Evolutionary conservation across 2,888 invertebrate species (phyloP), one percentile per base, ranked within the genome.

Genomic region (Drosophila kuntzei): DNA sequence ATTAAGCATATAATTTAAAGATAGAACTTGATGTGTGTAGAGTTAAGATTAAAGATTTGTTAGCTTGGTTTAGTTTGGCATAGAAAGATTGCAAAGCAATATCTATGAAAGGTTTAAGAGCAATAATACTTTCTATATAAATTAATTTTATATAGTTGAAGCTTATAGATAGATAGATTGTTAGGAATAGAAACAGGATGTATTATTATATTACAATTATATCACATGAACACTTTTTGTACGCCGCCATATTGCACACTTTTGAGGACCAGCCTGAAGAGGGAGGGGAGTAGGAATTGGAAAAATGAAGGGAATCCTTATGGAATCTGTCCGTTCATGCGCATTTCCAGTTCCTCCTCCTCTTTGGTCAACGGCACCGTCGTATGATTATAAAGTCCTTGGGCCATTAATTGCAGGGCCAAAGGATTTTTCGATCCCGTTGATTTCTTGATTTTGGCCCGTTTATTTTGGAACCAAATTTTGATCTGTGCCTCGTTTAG

Each of bases 381-480:
- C 67, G 95, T 95, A 90, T 98, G 98, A 92, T 98, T 98, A 93
- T 98, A 98, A 25, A 98, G 93, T 0, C 98, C 98, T 91, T 98
- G 98, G 0, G 98, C 98, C 97, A 98, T 98, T 81, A 98, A 94
- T 90, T 98, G 97, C 61, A 97, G 90, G 0, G 98, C 98, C 59
- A 98, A 93, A 0, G 97, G 96, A 92, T 97, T 97, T 89, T 96
- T 95, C 80, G 96, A 95, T 0, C 97, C 97, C 0, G 95, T 95
- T 0, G 97, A 95, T 91, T 98, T 98, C 94, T 99, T 99, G 92
- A 98, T 96, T 93, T 98, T 98, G 73, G 99, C 99, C 14, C 98
- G 94, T 92, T 98, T 98, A 93, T 98, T 98, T 93, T 98, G 97
- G 93, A 98, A 98, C 98, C 98, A 98, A 92, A 98, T 98, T 94